These are phyloP conservation scores for Orgyia antiqua DNA, from an alignment of 2,888 invertebrate genomes.

Conservation along the genomic window DNA sequence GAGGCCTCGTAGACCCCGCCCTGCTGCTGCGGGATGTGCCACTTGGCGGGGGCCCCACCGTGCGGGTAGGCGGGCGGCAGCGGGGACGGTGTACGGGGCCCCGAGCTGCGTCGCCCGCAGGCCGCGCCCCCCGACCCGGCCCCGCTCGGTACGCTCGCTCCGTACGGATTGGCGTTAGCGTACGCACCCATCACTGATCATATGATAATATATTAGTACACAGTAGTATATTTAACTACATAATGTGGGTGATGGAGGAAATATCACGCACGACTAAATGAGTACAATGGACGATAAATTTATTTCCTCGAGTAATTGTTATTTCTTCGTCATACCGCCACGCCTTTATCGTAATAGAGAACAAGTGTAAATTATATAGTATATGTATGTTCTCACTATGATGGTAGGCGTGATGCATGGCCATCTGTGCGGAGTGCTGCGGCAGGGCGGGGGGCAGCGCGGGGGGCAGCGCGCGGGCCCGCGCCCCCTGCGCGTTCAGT, in stretches of 20 bases:
- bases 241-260: no score
- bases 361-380: no score
- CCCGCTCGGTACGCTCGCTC: slow-evolving; percentile 24
- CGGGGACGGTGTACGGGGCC: slow-evolving; percentile 69
- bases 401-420: slow-evolving; percentile 61
- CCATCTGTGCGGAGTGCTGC: slow-evolving; percentile 26
- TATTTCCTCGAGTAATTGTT: no score
- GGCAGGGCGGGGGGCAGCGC: slow-evolving; percentile 21
- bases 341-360: no score
- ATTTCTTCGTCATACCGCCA: no score
- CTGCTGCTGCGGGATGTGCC: slow-evolving; percentile 85
- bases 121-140: slow-evolving; percentile 25
- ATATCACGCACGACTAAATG: no score
- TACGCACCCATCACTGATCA: slow-evolving; percentile 58
- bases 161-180: slow-evolving; percentile 28
- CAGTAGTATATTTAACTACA: no score
- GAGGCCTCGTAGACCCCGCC: slow-evolving; percentile 42
- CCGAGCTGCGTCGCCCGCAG: slow-evolving; percentile 51
- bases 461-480: slow-evolving; percentile 22
- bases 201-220: no score
- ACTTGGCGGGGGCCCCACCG: slow-evolving; percentile 77
- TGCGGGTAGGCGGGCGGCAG: slow-evolving; percentile 46
- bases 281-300: no score
- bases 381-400: slow-evolving; percentile 44
- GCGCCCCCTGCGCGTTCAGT: slow-evolving; percentile 48